Percentiles rank a stretch among this genome's conserved stretches.
Conservation (phyloP, 2,113 vertebrate species). For the Sapajus apella region DNA sequence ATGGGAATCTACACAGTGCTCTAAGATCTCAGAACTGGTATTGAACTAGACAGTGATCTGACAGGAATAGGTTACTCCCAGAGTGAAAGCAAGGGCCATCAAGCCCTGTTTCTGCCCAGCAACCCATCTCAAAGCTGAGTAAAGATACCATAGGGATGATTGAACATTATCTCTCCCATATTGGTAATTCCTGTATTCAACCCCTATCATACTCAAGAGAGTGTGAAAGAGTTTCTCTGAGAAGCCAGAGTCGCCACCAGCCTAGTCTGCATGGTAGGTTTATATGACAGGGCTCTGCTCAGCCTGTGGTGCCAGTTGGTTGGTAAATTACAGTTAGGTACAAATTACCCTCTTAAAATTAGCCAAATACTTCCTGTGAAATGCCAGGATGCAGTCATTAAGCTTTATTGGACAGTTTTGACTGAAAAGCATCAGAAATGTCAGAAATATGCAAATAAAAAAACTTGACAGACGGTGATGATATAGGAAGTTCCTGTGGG, state of each 20-base stretch:
- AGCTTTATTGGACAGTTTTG: not conserved
- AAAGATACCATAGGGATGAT: not conserved
- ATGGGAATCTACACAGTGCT: not conserved
- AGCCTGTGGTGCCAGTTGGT: not conserved
- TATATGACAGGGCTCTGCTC: not conserved
- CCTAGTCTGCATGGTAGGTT: not conserved
- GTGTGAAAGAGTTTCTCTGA: not conserved
- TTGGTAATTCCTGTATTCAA: not conserved
- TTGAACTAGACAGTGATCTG: not conserved
- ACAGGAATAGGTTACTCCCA: not conserved
- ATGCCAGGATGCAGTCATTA: not conserved
- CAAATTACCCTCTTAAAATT: not conserved
- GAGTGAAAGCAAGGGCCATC: not conserved
- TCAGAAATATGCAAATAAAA: slow-evolving; percentile 19
- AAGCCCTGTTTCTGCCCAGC: not conserved
- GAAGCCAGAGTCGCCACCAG: fast-evolving
- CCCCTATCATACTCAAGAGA: not conserved
- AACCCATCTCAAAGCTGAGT: not conserved
- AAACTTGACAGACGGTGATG: slow-evolving; percentile 13
- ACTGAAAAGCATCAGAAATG: slow-evolving; percentile 24
- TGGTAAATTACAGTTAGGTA: not conserved
- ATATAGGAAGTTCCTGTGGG: slow-evolving; percentile 48
- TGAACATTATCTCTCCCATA: not conserved
- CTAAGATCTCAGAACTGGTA: not conserved
- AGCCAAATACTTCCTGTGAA: not conserved